A percentile compares a stretch with the other conserved stretches of the same genome.
These are phyloP conservation scores for Halcyon smyrnensis DNA, from an alignment of 2,797 vertebrate species.

Conservation along the genomic window DNA sequence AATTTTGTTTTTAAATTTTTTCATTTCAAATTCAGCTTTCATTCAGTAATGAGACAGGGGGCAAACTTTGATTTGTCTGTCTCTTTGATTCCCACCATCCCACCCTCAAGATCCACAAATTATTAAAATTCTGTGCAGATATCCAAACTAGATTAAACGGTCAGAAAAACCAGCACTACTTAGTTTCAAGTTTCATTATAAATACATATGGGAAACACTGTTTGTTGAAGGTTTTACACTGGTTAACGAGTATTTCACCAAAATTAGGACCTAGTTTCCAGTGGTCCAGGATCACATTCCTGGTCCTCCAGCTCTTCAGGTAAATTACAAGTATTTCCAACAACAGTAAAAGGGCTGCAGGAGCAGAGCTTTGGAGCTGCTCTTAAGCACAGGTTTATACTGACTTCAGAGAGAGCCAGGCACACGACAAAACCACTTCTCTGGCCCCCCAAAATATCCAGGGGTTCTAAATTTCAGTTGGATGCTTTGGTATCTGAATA, in stretches of 20 bases:
- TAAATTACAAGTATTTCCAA: neutral
- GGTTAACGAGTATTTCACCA: slow-evolving; percentile 18
- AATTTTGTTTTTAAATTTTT: neutral
- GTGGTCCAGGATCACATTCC: neutral
- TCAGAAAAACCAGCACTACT: neutral
- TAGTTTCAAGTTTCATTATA: neutral
- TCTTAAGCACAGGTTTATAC: neutral
- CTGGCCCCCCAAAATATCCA: neutral
- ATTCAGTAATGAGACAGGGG: neutral
- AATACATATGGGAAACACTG: neutral
- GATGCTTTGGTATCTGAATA: neutral
- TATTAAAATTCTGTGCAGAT: neutral
- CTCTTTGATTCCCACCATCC: neutral
- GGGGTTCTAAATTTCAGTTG: neutral
- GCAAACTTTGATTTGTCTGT: neutral
- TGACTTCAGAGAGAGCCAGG: neutral
- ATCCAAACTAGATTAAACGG: neutral
- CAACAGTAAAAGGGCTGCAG: neutral
- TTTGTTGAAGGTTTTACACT: slow-evolving; percentile 16
- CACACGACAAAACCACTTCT: neutral
- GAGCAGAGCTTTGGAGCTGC: neutral
- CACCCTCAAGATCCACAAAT: neutral
- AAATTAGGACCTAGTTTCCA: neutral
- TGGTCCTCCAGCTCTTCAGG: neutral
- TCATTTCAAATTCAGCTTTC: neutral